Base-by-base conservation (phyloP, 2,797 vertebrate genomes). In the Anolis apletophallus region DNA sequence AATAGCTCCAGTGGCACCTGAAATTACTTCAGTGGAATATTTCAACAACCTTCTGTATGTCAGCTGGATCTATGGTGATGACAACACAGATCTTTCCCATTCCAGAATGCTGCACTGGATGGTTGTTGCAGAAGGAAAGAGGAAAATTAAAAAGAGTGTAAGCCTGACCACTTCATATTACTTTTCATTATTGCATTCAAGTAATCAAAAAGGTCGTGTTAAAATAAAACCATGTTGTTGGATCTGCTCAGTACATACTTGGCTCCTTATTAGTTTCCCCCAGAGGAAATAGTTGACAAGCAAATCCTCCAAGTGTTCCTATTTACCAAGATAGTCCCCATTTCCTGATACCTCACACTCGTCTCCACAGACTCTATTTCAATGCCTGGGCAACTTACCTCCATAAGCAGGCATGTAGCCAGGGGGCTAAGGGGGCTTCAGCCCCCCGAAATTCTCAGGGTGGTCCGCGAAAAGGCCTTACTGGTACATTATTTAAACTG, bases 51-150 rank as follows among this genome's bases (percentile, higher is more conserved):
- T 98, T 9, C 89, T 99, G 76, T 98, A 97, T 0, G 82, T 99
- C 72, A 97, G 97, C 71, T 99, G 98, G 99, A 97, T 94, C 0
- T 99, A 99, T 0, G 98, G 98, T 0, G 98, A 98, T 84, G 96
- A 97, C 88, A 97, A 96, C 59, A 97, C 98, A 1, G 98, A 98
- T 91, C 96, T 99, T 59, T 98, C 98, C 0, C 98, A 99, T 94
- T 99, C 98, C 80, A 96, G 98, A 85, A 97, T 99, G 97, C 94
- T 98, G 19, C 98, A 99, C 91, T 99, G 99, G 98, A 97, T 98
- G 97, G 97, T 99, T 3, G 91, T 97, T 21, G 98, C 98, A 0
- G 97, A 98, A 55, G 98, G 98, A 57, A 98, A 94, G 96, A 98
- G 97, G 83, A 97, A 98, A 57, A 94, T 97, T 0, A 97, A 97